phyloP scores from a whole-genome alignment of 2,888 invertebrate species.

The Hartigia nigra region DNA sequence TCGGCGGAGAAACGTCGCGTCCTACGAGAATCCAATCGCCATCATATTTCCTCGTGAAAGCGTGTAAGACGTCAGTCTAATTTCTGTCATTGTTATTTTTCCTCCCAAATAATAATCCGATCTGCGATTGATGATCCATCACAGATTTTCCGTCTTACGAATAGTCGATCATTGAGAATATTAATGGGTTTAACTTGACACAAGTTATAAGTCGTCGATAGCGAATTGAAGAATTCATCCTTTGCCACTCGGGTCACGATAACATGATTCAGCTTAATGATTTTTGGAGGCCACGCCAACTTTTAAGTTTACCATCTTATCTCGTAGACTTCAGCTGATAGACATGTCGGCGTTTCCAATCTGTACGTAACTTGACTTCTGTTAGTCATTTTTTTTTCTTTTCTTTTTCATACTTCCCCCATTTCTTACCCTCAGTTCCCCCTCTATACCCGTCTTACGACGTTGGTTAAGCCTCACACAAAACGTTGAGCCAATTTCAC shows the following conservation, averaged over 20 bases:
- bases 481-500: background rate
- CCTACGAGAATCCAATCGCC: background rate
- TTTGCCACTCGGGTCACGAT: constrained; percentile 28
- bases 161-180: background rate
- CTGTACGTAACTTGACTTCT: background rate
- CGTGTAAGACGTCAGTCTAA: background rate
- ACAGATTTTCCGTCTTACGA: background rate
- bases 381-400: background rate
- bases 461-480: background rate
- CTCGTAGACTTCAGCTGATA: background rate
- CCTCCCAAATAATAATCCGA: background rate
- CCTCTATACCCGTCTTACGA: background rate
- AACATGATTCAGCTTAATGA: constrained; percentile 30
- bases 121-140: background rate
- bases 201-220: background rate
- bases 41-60: background rate
- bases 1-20: background rate
- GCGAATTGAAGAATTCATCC: background rate
- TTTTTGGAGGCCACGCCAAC: constrained; percentile 28
- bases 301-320: background rate
- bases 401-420: background rate
- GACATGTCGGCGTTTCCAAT: background rate
- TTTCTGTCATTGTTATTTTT: background rate
- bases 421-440: background rate
- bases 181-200: background rate